Evolutionary conservation across 2,888 invertebrate genomes (phyloP), one percentile per base, ranked within the genome.

Genomic region (Agrochola macilenta): DNA sequence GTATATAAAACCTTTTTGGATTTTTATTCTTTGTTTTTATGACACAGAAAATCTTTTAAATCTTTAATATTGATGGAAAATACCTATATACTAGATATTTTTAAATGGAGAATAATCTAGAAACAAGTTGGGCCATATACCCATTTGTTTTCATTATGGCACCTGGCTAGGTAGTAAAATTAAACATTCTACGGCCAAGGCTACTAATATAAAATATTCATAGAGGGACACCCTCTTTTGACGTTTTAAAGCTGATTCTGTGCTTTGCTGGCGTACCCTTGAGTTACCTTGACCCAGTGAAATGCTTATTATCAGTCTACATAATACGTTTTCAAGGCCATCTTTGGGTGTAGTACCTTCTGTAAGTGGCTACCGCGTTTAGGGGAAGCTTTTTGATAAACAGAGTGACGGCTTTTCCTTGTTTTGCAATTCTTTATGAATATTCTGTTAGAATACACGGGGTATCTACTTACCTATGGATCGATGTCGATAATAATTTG

Each of bases 111-210:
- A 39, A 14, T 30, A 52, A 2, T 20, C 20, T 20, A 52, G 0
- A 20, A 63, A 43, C 20, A 2, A 5, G 17, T 54, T 20, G 3
- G n/a, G 1, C 2, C n/a, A 49, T 23, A 26, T 23, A 65, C 5
- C 26, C 57, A 26, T 65, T 11, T 73, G 17, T 69, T 43, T 63
- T 75, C 23, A 75, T 71, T 68, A 76, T 43, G 63, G 49, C 82
- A 84, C 79, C 83, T 82, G 74, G 26, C 49, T 26, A 76, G 58
- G 65, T 65, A 64, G 69, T 82, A 71, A 86, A 83, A 88, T 88
- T 89, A 81, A 87, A 84, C 82, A 89, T 88, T 85, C 82, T 70
- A 81, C 66, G 66, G 52, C 57, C n/a, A 66, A 68, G 79, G 57
- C 58, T 14, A n/a, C 23, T 23, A 57, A 35, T 63, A 35, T 83